Base-by-base conservation (phyloP, 1,140 invertebrate species). In the Drosophila triauraria region DNA sequence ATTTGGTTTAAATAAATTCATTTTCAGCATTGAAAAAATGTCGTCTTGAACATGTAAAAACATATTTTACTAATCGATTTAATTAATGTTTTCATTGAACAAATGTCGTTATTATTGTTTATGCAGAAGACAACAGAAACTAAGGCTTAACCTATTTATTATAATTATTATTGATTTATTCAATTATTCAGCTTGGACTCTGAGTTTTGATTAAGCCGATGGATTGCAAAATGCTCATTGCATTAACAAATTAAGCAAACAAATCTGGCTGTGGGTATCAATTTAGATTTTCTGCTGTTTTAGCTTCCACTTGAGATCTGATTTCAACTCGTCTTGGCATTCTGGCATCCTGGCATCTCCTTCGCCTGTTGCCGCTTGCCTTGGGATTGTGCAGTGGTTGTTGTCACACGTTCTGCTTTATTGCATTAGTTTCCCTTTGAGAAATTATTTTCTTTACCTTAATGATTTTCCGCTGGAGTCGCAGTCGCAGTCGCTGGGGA, bases 371-470 rank as follows among this genome's bases (percentile, higher is more conserved):
- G 35, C 40, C 12, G 23, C 20, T 70, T 32, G 20, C 63, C 25
- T 61, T 46, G 27, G 17, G 40, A 58, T 44, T 44, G 30, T 27
- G 35, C 25, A 9, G 8, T 10, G 23, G 54, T 47, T 64, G 44
- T 50, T 68, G 51, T 51, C 43, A 72, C 58, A 62, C 63, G 46
- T 69, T 53, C 27, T 43, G 51, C 75, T 69, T 77, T 72, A 69
- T 81, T 69, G 62, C 42, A 56, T 75, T 78, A 57, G 74, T 57
- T 61, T 48, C 40, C 32, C 57, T 75, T 75, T 61, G 59, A 46
- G 56, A 64, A 70, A 63, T 68, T 72, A 62, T 77, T 83, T 80
- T 59, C 25, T 35, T 63, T 70, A 72, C 64, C 79, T 81, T 67
- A 56, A 70, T 70, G 71, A 76, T 80, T 80, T 76, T 44, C 51